Evolutionary conservation across 2,113 vertebrate species (phyloP), one percentile per base, ranked within the genome.

Genomic region (Fulica atra): DNA sequence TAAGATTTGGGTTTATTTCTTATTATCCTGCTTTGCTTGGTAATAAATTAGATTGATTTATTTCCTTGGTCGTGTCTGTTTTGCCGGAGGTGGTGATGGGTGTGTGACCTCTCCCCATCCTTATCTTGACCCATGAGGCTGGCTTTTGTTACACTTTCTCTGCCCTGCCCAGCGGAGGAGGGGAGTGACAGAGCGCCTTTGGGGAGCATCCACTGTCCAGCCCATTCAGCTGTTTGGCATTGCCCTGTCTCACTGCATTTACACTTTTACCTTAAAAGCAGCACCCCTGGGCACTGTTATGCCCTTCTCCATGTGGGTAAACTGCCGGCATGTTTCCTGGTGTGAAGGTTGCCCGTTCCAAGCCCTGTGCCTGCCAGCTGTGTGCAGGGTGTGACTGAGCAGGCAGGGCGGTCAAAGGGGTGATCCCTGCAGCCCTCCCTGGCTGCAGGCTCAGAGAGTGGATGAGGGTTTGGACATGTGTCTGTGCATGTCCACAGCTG

Each of bases 401-500:
- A 36, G 25, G 68, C 29, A 33, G 36, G 51, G 56, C 42, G 36
- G 40, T 19, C 6, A 3, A 10, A 35, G 4, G 40, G 33, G 54
- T 46, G 5, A 53, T 63, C 13, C 17, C 42, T 16, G 29, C 7
- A 21, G 60, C 33, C 35, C 17, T 31, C 46, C 16, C 50, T 21
- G 20, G 24, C 8, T 53, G 51, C 51, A 28, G 25, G 51, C 14
- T 53, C 25, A 53, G 51, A 26, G 25, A 25, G 7, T 26, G 51
- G 11, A 25, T 25, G 50, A 51, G 50, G 23, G 50, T 24, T 24
- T 33, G 61, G 42, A 16, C 19, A 3, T 1, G 1, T 2, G 7
- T 9, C 2, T 2, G 1, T 35, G 42, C 29, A 4, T 0, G 0
- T 3, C 1, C 3, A 13, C 16, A 54, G 31, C n/a, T n/a, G 40